Base-by-base conservation (phyloP, 2,797 vertebrate species). In the Benthosema pterotum region DNA sequence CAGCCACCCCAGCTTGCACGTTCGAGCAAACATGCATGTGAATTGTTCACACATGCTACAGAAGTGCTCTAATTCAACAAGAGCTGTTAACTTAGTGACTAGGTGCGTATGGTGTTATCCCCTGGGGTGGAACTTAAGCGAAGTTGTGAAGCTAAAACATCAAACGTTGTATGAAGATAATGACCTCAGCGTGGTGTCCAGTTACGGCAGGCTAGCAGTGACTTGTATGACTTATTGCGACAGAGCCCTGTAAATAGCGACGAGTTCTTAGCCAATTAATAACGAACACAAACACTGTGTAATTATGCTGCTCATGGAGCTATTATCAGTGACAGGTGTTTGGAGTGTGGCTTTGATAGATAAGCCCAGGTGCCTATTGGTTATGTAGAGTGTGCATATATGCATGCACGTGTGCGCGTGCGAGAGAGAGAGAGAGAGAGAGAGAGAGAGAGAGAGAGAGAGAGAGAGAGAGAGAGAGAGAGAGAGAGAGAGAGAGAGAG, bases 301-400 rank as follows among this genome's bases (percentile, higher is more conserved):
- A 63, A 71, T 52, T 55, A 57, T 32, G 9, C 52, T n/a, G 8
- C 42, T 42, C 14, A 3, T 55, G 28, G 61, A 67, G 60, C 25
- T n/a, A 65, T 69, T 49, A 59, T 19, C 42, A 0, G 2, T 61
- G 64, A 65, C 67, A 72, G 11, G 14, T 60, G 60, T 71, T 69
- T 72, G 28, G 43, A 45, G 25, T 43, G 47, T 18, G 25, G n/a
- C 32, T 11, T 61, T 53, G 50, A 52, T 52, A 43, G 2, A 65
- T 48, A 67, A 55, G 28, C 15, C 42, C 22, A 25, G 60, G 57
- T 54, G 60, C 13, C 14, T 13, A 1, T 52, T 38, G 1, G 8
- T 38, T 38, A 38, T 38, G 8, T 38, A 38, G 32, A 2, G 25
- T 32, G 52, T 28, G 28, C 1, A 14, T 25, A 3, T 25, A 5